A percentile compares a stretch with the other conserved stretches of the same genome.
Evolutionary conservation across 2,888 invertebrate genomes (phyloP).

Genomic region (Drosophila meridiana): DNA sequence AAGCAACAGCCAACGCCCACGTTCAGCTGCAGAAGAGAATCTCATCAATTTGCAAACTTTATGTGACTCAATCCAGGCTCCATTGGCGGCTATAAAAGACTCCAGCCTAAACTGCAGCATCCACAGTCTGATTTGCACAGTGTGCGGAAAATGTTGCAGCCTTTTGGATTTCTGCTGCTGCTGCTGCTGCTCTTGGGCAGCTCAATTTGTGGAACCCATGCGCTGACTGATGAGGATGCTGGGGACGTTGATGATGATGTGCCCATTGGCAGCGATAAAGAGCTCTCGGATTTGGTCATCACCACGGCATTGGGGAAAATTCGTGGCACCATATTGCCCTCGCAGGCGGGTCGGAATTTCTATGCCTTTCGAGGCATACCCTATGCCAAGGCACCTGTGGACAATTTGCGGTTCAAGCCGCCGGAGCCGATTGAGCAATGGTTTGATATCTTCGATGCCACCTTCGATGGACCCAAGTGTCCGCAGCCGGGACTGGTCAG

Average conservation of each 20-base stretch:
- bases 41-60: constrained; percentile 71
- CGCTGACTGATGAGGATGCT: constrained; percentile 43
- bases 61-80: constrained; percentile 50
- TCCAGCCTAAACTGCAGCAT: constrained; percentile 10
- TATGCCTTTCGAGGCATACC: constrained; percentile 84
- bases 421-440: constrained; percentile 86
- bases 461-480: constrained; percentile 87
- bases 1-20: constrained; percentile 58
- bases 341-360: constrained; percentile 82
- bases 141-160: constrained; percentile 49
- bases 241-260: constrained; percentile 28
- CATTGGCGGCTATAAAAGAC: constrained; percentile 66
- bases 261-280: constrained; percentile 79
- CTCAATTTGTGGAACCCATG: constrained; percentile 17
- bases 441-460: constrained; percentile 86
- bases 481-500: constrained; percentile 85
- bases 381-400: constrained; percentile 83
- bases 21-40: constrained; percentile 25
- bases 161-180: constrained; percentile 31
- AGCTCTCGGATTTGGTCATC: constrained; percentile 82
- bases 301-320: constrained; percentile 84
- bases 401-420: constrained; percentile 82
- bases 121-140: constrained; percentile 49
- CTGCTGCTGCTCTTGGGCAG: constrained; percentile 25
- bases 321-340: constrained; percentile 82